These are phyloP conservation scores for Heliocidaris tuberculata DNA, from an alignment of 35 echinoderm and acorn worm genomes.

Conservation along the genomic window DNA sequence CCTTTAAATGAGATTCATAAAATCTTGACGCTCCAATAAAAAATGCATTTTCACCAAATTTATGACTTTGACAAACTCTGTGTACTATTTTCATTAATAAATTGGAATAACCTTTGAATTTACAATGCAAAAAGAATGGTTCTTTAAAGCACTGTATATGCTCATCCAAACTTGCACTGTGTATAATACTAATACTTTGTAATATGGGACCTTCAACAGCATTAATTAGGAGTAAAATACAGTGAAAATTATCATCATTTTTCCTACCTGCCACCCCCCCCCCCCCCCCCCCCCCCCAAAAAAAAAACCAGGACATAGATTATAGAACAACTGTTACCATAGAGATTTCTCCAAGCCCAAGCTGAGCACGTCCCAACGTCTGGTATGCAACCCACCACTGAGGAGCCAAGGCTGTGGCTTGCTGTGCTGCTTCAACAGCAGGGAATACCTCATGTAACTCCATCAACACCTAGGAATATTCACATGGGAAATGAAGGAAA, in stretches of 20 bases:
- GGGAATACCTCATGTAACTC: constrained; percentile 81
- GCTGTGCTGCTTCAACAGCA: constrained; percentile 79
- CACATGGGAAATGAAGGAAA: neutral
- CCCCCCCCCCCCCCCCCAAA: neutral
- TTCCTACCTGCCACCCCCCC: neutral
- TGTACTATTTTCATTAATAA: neutral
- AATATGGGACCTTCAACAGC: neutral
- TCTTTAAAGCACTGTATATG: too few species aligned
- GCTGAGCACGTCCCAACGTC: constrained; percentile 77
- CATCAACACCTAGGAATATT: constrained; percentile 59
- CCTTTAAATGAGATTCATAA: too few species aligned
- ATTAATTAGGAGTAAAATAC: neutral
- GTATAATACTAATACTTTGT: neutral
- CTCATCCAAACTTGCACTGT: neutral
- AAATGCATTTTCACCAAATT: neutral
- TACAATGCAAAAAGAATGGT: neutral
- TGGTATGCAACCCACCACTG: constrained; percentile 67
- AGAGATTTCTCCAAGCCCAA: constrained; percentile 78
- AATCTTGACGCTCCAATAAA: too few species aligned
- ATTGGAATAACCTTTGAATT: neutral
- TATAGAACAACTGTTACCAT: constrained; percentile 47
- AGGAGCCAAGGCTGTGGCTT: constrained; percentile 48
- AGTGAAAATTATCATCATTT: neutral
- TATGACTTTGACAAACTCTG: neutral
- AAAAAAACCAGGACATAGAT: neutral